Percentiles rank a stretch among this genome's conserved stretches.
These are phyloP conservation scores for Cryptotermes secundus DNA, from an alignment of 1,140 invertebrate genomes.

Conservation along the genomic window DNA sequence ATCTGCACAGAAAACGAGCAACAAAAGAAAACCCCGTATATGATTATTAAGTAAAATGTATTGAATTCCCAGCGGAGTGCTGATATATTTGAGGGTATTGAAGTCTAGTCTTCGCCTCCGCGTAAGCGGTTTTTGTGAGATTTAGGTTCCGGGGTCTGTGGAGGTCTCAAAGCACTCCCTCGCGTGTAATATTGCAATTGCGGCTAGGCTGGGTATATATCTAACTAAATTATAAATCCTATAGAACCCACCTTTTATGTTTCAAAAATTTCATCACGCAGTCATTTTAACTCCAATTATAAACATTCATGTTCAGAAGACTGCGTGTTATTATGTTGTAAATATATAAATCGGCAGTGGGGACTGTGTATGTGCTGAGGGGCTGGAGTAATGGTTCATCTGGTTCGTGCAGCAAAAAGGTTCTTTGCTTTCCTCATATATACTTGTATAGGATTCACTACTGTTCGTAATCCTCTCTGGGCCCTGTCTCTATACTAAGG, in stretches of 20 bases:
- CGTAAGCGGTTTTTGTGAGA: not conserved
- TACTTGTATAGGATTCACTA: not conserved
- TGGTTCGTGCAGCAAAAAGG: not conserved
- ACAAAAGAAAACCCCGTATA: not conserved
- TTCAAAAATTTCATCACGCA: not conserved
- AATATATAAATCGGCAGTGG: not conserved
- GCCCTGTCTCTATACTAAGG: not conserved
- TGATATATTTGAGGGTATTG: not conserved
- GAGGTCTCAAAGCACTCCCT: not conserved
- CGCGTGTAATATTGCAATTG: not conserved
- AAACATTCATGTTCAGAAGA: not conserved
- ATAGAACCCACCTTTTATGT: not conserved
- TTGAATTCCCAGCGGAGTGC: not conserved
- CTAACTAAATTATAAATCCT: not conserved
- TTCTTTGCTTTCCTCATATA: not conserved
- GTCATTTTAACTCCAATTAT: constrained; percentile 13
- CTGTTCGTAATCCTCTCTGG: not conserved
- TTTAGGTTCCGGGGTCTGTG: not conserved
- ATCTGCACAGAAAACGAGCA: not conserved
- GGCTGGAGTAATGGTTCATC: not conserved
- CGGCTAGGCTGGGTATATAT: not conserved
- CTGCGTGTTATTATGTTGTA: constrained; percentile 11
- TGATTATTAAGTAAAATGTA: constrained; percentile 1
- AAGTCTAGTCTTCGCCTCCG: not conserved
- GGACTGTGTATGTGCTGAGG: not conserved